Base-by-base conservation (phyloP, 1,140 invertebrate genomes). In the Mylabris phalerata region DNA sequence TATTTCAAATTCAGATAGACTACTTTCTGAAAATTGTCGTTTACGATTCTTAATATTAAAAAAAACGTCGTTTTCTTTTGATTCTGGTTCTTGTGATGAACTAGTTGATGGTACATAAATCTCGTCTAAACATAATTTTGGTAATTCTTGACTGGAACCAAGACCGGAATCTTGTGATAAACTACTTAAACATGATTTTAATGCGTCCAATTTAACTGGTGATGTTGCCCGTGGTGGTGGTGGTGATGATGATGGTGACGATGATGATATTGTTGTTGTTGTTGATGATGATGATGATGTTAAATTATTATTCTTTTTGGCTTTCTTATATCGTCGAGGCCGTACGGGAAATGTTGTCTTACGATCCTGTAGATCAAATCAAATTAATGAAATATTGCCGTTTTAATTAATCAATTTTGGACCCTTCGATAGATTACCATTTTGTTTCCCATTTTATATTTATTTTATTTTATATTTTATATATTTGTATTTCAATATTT, bases 281-380 rank as follows among this genome's bases (percentile, higher is more conserved):
- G 55, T 11, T 50, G 38, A 50, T 40, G 48, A 39, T 27, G 5
- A 7, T 32, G 27, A 32, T 32, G 4, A 11, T 13, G 24, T 24
- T 19, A 38, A n/a, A 47, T 46, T 46, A 9, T 19, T 41, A 19
- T 61, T 39, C 50, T 44, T 48, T 19, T 60, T 58, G n/a, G 50
- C n/a, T 52, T 49, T 61, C 49, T 64, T 66, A 24, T 60, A 62
- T 19, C 60, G 73, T 62, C 75, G 79, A 56, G 83, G 83, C 61
- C 82, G 75, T 44, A 82, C 81, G 11, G 83, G 82, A 71, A 82
- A 84, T 68, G 80, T 80, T 66, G 75, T 81, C 76, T 83, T 85
- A 66, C 82, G 75, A 61, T 80, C 77, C 83, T 85, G 74, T 48
- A 24, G 48, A 63, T 48, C 59, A 68, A 65, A 60, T 9, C 50